A percentile compares a stretch with the other conserved stretches of the same genome.
These are phyloP conservation scores for Pomatostomus ruficeps DNA, from an alignment of 2,113 vertebrate genomes.

Conservation along the genomic window DNA sequence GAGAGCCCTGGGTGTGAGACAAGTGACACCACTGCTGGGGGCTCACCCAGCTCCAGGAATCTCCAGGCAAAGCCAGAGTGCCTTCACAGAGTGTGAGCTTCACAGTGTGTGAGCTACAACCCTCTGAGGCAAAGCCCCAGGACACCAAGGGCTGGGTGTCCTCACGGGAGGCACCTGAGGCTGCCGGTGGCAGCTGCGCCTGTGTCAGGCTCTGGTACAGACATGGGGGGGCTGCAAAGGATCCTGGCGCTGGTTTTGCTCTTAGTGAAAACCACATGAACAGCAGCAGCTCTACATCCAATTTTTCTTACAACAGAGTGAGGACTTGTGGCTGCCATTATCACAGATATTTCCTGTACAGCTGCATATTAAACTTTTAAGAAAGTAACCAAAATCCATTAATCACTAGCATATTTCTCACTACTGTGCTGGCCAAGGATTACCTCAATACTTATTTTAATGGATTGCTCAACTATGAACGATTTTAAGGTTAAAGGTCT, in stretches of 20 bases:
- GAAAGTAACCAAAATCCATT: neutral
- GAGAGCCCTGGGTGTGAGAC: neutral
- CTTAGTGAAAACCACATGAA: neutral
- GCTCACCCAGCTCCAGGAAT: neutral
- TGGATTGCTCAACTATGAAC: neutral
- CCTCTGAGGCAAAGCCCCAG: neutral
- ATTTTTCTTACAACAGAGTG: neutral
- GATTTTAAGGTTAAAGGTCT: conserved; percentile 39
- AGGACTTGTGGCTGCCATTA: neutral
- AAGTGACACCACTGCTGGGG: neutral
- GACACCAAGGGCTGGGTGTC: rapidly evolving
- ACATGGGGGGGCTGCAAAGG: neutral
- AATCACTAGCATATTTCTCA: neutral
- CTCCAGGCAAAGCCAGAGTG: neutral
- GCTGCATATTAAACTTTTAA: neutral
- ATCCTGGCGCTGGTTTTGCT: neutral
- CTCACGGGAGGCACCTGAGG: neutral
- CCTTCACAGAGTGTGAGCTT: neutral
- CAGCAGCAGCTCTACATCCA: neutral
- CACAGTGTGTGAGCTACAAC: neutral
- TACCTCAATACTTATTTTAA: conserved; percentile 18
- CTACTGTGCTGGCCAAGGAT: neutral
- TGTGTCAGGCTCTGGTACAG: neutral
- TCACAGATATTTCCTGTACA: neutral
- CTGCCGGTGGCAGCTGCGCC: rapidly evolving